A percentile compares a stretch with the other conserved stretches of the same genome.
These are phyloP conservation scores for Gambusia holbrooki DNA, from an alignment of 2,113 vertebrate species.

Conservation along the genomic window DNA sequence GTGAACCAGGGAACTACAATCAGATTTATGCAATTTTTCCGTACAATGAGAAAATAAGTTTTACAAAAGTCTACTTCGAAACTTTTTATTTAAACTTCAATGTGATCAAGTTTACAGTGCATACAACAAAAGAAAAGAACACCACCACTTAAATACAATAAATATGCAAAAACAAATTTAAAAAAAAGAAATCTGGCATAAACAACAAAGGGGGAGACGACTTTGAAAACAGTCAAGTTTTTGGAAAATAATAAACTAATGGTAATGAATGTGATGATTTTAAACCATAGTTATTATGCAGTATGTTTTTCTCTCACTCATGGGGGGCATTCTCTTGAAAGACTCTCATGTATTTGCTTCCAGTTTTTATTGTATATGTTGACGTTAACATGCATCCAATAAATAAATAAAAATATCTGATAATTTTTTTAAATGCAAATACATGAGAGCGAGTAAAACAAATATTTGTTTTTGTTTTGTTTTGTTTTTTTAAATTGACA, in stretches of 20 bases:
- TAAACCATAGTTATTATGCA: conserved; percentile 10
- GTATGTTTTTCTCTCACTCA: background rate
- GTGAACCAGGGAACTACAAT: too few relatives aligned
- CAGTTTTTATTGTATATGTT: background rate
- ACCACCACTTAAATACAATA: conserved; percentile 61
- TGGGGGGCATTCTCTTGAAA: background rate
- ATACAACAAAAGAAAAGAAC: background rate
- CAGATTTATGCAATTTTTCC: background rate
- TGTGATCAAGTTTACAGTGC: conserved; percentile 13
- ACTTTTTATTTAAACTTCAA: conserved; percentile 27
- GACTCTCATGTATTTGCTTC: background rate
- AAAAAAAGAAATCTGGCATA: background rate
- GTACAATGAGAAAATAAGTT: background rate
- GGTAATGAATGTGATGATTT: background rate
- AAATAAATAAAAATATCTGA: background rate
- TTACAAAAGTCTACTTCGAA: background rate
- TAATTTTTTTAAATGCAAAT: background rate
- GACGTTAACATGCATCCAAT: background rate
- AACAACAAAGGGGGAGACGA: conserved; percentile 1
- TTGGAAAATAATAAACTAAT: background rate
- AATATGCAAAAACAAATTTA: conserved; percentile 27
- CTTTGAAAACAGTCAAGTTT: background rate
- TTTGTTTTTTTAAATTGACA: too few relatives aligned
- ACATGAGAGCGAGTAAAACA: background rate
- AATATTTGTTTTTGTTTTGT: background rate